Percentiles rank a stretch among this genome's conserved stretches.
These are phyloP conservation scores for Onychomys leucogaster DNA, from an alignment of 2,797 vertebrate species.

Conservation along the genomic window DNA sequence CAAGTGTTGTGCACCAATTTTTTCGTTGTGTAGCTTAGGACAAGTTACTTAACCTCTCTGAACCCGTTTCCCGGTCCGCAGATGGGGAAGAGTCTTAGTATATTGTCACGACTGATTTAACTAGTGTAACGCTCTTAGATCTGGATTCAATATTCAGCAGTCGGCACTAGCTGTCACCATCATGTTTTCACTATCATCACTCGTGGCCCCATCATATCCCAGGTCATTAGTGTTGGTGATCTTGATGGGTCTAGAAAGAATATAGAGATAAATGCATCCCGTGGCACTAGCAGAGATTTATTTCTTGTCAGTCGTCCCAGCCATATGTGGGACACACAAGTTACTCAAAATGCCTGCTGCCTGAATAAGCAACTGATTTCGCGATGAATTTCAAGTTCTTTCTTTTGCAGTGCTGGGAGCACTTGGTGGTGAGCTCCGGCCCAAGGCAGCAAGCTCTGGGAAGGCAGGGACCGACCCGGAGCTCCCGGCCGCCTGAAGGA, in stretches of 20 bases:
- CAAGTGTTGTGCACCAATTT: neutral
- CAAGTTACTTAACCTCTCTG: constrained; percentile 10
- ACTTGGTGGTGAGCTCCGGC: neutral
- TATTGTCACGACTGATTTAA: neutral
- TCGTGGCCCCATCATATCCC: neutral
- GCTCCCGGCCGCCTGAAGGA: neutral
- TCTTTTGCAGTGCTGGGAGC: neutral
- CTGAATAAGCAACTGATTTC: neutral
- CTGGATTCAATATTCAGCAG: constrained; percentile 17
- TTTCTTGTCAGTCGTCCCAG: neutral
- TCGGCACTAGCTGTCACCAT: neutral
- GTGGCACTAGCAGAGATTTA: neutral
- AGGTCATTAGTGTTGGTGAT: neutral
- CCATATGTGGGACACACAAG: neutral
- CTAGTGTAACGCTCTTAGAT: constrained; percentile 15
- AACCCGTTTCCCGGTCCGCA: neutral
- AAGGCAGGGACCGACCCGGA: neutral
- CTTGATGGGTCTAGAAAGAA: neutral
- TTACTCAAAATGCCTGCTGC: constrained; percentile 2
- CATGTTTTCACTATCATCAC: neutral
- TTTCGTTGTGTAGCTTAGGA: constrained; percentile 7
- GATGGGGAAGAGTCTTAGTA: neutral
- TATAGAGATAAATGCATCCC: neutral
- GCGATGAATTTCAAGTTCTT: neutral
- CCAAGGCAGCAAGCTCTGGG: neutral